phyloP scores from a whole-genome alignment of 2,797 vertebrate species.

The Potorous gilbertii region DNA sequence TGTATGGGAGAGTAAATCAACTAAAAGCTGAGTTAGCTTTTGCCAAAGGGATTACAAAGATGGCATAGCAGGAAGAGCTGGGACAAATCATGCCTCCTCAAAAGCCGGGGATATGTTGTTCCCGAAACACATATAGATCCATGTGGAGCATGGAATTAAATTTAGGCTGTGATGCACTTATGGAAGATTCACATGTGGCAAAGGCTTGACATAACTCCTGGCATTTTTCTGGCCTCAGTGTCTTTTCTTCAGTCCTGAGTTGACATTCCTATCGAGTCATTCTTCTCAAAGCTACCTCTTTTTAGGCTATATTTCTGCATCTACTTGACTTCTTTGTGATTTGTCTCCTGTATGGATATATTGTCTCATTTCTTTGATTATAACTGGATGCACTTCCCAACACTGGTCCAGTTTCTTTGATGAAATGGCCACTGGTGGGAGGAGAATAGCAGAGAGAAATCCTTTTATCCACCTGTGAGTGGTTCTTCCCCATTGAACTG shows the following conservation, averaged over 20 bases:
- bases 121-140: not conserved
- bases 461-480: not conserved
- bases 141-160: not conserved
- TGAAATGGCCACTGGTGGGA: not conserved
- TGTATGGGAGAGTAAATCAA: not conserved
- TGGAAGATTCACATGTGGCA: not conserved
- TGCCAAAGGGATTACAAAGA: not conserved
- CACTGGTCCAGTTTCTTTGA: not conserved
- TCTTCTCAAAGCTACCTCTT: not conserved
- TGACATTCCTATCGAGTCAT: not conserved
- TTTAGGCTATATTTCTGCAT: not conserved
- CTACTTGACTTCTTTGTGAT: not conserved
- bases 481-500: not conserved
- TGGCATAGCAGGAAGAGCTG: not conserved
- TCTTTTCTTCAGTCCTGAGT: not conserved
- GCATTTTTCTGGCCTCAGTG: not conserved
- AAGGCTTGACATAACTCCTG: not conserved
- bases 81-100: not conserved
- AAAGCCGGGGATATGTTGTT: not conserved
- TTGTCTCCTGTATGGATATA: not conserved
- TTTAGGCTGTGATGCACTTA: not conserved
- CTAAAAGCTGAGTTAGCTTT: not conserved
- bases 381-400: not conserved
- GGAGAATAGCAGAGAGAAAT: not conserved
- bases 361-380: not conserved